Conservation (phyloP, 2,888 invertebrate genomes). For the Ganaspis brasiliensis region DNA sequence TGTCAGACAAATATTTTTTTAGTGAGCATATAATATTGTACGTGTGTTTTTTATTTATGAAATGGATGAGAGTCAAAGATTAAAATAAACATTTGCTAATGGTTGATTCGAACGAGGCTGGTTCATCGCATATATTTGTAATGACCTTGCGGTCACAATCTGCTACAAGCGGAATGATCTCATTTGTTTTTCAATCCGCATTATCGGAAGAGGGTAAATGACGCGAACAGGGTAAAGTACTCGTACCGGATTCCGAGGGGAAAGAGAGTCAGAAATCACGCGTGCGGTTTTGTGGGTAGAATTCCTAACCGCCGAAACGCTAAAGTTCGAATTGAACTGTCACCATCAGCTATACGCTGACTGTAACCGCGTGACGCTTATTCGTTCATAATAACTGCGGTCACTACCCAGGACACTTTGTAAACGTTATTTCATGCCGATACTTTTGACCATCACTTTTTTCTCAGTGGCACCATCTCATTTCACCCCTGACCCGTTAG, state of each 20-base stretch:
- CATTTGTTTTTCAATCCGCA: constrained; percentile 44
- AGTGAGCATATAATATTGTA: not conserved
- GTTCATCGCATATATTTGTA: constrained; percentile 20
- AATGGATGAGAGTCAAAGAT: not conserved
- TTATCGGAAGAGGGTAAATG: constrained; percentile 45
- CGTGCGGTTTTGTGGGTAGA: constrained; percentile 78
- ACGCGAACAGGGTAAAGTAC: constrained; percentile 48
- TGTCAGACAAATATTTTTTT: too few species aligned
- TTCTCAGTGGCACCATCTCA: constrained; percentile 60
- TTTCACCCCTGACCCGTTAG: constrained; percentile 66
- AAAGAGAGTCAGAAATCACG: constrained; percentile 78
- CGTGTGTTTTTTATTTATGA: not conserved
- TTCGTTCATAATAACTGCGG: constrained; percentile 78
- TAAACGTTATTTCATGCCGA: constrained; percentile 68
- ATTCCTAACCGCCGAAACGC: constrained; percentile 79
- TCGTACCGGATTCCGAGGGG: constrained; percentile 50
- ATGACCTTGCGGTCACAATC: constrained; percentile 36
- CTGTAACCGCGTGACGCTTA: constrained; percentile 71
- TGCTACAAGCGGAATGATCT: constrained; percentile 29
- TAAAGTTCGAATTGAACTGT: constrained; percentile 80
- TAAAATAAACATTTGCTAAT: constrained; percentile 18
- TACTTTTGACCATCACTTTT: constrained; percentile 47
- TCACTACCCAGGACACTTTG: constrained; percentile 70
- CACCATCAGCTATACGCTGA: constrained; percentile 76
- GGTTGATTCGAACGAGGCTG: not conserved